These are phyloP conservation scores for Cheilosia soror DNA, from an alignment of 2,888 invertebrate species.

Conservation along the genomic window DNA sequence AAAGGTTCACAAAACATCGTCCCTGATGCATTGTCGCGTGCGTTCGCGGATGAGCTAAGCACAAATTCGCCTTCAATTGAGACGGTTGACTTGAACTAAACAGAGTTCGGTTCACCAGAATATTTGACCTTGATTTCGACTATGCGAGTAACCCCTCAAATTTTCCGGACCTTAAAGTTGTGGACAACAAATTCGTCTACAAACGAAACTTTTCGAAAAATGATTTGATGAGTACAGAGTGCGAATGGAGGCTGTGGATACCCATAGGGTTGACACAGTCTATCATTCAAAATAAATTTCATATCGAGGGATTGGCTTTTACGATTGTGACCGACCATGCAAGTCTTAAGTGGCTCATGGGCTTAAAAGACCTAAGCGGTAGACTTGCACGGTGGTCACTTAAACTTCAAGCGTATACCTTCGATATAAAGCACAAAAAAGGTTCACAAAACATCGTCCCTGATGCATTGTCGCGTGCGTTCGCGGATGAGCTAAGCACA, in stretches of 20 bases:
- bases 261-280: not conserved
- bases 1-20: not conserved
- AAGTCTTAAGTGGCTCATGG: not conserved
- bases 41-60: not conserved
- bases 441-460: not conserved
- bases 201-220: not conserved
- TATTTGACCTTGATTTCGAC: not conserved
- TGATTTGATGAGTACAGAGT: not conserved
- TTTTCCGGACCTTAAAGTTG: not conserved
- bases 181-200: not conserved
- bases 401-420: not conserved
- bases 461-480: not conserved
- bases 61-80: not conserved
- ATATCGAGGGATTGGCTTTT: not conserved
- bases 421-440: not conserved
- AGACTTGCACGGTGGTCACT: not conserved
- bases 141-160: not conserved
- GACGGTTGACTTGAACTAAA: not conserved
- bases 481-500: not conserved
- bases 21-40: not conserved
- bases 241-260: constrained; percentile 2
- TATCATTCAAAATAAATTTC: constrained; percentile 5
- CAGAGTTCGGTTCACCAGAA: not conserved
- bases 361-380: not conserved
- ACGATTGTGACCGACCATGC: not conserved